These are phyloP conservation scores for Columba janthina DNA, from an alignment of 2,113 vertebrate species.

Conservation along the genomic window DNA sequence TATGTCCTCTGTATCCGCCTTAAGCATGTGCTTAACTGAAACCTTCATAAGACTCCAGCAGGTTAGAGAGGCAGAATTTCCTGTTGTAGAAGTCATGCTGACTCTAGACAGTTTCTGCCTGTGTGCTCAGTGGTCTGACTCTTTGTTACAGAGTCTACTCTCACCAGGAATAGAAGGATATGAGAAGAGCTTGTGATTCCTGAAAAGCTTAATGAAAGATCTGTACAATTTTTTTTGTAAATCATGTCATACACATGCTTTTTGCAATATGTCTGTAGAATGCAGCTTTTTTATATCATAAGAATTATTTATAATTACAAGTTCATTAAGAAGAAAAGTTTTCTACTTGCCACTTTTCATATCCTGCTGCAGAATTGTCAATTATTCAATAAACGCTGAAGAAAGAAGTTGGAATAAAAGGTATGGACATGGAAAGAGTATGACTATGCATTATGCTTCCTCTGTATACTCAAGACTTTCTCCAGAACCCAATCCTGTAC, in stretches of 20 bases:
- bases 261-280: slow-evolving; percentile 65
- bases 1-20: not conserved
- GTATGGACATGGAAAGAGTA: slow-evolving; percentile 6
- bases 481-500: not conserved
- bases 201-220: slow-evolving; percentile 50
- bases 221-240: slow-evolving; percentile 63
- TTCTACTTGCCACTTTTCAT: slow-evolving; percentile 74
- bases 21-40: not conserved
- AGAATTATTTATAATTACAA: slow-evolving; percentile 81
- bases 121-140: not conserved
- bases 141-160: not conserved
- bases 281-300: slow-evolving; percentile 74
- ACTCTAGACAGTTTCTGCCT: not conserved
- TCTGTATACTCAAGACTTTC: not conserved
- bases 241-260: slow-evolving; percentile 65
- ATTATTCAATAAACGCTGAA: slow-evolving; percentile 74
- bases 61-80: not conserved
- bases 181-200: not conserved
- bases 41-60: not conserved
- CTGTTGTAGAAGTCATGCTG: not conserved
- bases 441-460: not conserved
- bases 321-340: slow-evolving; percentile 76
- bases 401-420: slow-evolving; percentile 27
- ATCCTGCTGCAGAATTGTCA: slow-evolving; percentile 31
- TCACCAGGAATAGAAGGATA: not conserved